Conservation (phyloP, 2,797 vertebrate genomes). For the Xyrichtys novacula region DNA sequence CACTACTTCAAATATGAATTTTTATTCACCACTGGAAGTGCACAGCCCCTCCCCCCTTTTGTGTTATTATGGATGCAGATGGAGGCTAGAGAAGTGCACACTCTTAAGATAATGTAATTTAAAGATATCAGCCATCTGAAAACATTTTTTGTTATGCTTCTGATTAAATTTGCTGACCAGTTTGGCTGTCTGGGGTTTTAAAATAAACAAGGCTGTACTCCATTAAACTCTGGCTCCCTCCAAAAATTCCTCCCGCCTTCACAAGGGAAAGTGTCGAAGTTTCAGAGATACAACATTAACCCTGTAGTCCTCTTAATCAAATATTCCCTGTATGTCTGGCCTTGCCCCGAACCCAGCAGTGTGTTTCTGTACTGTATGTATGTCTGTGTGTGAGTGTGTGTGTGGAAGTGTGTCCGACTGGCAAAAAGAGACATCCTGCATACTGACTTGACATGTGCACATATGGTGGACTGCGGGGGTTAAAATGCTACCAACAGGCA, state of each 20-base stretch:
- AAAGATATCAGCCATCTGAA: slow-evolving; percentile 43
- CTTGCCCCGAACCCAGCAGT: slow-evolving; percentile 46
- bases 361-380: not conserved
- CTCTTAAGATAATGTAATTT: slow-evolving; percentile 63
- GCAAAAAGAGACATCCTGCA: not conserved
- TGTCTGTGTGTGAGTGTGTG: slow-evolving; percentile 21
- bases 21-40: slow-evolving; percentile 38
- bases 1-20: slow-evolving; percentile 45
- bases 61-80: slow-evolving; percentile 49
- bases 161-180: slow-evolving; percentile 46
- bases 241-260: not conserved
- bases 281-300: slow-evolving; percentile 40
- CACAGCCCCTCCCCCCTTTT: not conserved
- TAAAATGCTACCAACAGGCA: slow-evolving; percentile 13
- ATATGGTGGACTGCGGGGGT: slow-evolving; percentile 8
- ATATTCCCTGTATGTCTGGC: slow-evolving; percentile 52
- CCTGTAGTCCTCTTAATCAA: slow-evolving; percentile 49
- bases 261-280: slow-evolving; percentile 38
- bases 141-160: slow-evolving; percentile 14
- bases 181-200: slow-evolving; percentile 30
- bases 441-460: slow-evolving; percentile 17
- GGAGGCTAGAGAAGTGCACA: slow-evolving; percentile 36
- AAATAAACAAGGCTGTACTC: slow-evolving; percentile 45
- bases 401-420: slow-evolving; percentile 9
- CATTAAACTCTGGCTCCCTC: slow-evolving; percentile 35